A percentile compares a stretch with the other conserved stretches of the same genome.
Conservation (phyloP, 2,113 vertebrate species). For the Diadophis punctatus region DNA sequence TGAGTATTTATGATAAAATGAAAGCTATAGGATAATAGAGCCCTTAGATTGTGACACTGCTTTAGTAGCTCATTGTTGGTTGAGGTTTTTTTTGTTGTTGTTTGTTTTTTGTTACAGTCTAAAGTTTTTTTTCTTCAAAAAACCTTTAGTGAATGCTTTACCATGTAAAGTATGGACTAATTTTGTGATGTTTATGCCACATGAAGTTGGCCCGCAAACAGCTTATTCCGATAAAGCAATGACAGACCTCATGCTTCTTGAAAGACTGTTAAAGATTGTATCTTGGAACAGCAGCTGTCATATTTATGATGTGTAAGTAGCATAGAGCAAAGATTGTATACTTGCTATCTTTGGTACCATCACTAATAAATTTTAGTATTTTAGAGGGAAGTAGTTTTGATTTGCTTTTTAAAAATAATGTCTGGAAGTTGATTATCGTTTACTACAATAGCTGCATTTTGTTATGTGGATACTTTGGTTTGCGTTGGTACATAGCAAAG, state of each 20-base stretch:
- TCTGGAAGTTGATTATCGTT: constrained; percentile 45
- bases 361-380: constrained; percentile 75
- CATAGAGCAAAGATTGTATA: constrained; percentile 71
- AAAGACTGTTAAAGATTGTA: constrained; percentile 64
- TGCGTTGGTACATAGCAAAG: background rate
- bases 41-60: constrained; percentile 66
- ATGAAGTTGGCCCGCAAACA: constrained; percentile 65
- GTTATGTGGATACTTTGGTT: constrained; percentile 14
- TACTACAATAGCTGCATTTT: constrained; percentile 22
- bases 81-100: background rate
- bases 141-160: constrained; percentile 73
- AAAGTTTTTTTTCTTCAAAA: constrained; percentile 47
- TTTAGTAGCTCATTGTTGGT: constrained; percentile 52
- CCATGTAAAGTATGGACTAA: constrained; percentile 76
- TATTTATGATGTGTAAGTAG: constrained; percentile 78
- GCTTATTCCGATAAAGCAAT: constrained; percentile 62
- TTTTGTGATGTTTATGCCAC: constrained; percentile 68
- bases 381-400: constrained; percentile 71
- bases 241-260: constrained; percentile 57
- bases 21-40: constrained; percentile 52
- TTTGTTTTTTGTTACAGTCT: constrained; percentile 44
- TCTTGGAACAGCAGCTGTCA: constrained; percentile 67
- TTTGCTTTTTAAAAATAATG: constrained; percentile 55
- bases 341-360: constrained; percentile 75
- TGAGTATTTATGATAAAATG: constrained; percentile 29